These are phyloP conservation scores for cattle (Bos taurus) DNA, from an alignment of 2,113 vertebrate genomes.

Conservation along the genomic window DNA sequence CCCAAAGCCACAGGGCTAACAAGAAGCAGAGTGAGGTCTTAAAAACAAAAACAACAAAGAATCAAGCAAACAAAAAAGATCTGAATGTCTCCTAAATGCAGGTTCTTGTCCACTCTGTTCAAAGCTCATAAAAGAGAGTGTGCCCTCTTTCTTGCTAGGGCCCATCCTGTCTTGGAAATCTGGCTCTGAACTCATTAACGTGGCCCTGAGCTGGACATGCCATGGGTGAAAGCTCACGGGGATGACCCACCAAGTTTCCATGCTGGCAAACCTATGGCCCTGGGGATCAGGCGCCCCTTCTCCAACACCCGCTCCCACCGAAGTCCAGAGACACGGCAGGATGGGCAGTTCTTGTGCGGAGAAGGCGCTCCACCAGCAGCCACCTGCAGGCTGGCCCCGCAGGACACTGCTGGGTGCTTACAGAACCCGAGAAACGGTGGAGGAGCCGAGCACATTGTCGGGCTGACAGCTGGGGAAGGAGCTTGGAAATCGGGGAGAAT, in stretches of 20 bases:
- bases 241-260: neutral
- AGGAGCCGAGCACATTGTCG: neutral
- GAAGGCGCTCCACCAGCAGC: neutral
- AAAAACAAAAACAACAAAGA: constrained; percentile 20
- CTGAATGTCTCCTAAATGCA: neutral
- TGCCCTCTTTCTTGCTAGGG: neutral
- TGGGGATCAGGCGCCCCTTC: neutral
- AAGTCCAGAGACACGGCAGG: neutral
- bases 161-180: neutral
- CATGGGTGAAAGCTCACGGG: neutral
- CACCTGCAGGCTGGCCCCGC: neutral
- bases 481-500: neutral
- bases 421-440: neutral
- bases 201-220: neutral
- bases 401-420: neutral
- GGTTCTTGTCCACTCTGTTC: neutral
- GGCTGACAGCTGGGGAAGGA: neutral
- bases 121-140: neutral
- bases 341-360: rapidly evolving
- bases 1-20: neutral
- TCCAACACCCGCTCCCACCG: neutral
- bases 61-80: neutral
- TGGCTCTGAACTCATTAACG: neutral
- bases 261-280: neutral
- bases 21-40: neutral